Base-by-base conservation (phyloP, 2,113 vertebrate genomes). In the Prunella himalayana region DNA sequence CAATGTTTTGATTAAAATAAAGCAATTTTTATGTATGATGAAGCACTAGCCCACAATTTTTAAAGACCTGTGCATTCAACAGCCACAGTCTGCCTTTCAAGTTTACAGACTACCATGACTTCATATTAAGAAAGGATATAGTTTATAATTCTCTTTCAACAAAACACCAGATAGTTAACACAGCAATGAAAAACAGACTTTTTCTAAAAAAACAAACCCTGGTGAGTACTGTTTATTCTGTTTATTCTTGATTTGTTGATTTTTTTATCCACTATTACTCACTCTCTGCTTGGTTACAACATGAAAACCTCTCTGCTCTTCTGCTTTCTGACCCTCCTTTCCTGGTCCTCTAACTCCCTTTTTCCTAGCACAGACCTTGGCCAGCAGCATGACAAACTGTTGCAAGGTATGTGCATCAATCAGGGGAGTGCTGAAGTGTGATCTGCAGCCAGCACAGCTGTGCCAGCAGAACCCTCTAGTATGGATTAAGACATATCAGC, bases 1-100 rank as follows among this genome's bases (percentile, higher is more conserved):
- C 92, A 91, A 80, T 93, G 87, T 97, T 97, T 95, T 95, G 70
- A 85, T 82, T 54, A 96, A 86, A 97, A 94, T 88, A 77, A 82
- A 87, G 50, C 30, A 51, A 23, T 51, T 96, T 93, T 86, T 81
- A 50, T 28, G n/a, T 42, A 60, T 31, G 64, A 54, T 73, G 88
- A 92, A 93, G 70, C 22, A 30, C 24, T 31, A 75, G 75, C 22
- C 54, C 35, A 11, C 57, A n/a, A 41, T 86, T 90, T 92, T 92
- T 84, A 47, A 88, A 82, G 65, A 78, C 12, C 4, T 16, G 20
- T 69, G 3, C 23, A 68, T 63, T 86, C 44, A 82, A 60, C 41
- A 84, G 42, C 19, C 12, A 64, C 59, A 88, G 53, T 27, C 39
- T 82, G 51, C 30, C 70, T 91, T 81, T 73, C 57, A 84, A 71